Conservation (phyloP, 2,797 vertebrate species). For the Nyctalus aviator region DNA sequence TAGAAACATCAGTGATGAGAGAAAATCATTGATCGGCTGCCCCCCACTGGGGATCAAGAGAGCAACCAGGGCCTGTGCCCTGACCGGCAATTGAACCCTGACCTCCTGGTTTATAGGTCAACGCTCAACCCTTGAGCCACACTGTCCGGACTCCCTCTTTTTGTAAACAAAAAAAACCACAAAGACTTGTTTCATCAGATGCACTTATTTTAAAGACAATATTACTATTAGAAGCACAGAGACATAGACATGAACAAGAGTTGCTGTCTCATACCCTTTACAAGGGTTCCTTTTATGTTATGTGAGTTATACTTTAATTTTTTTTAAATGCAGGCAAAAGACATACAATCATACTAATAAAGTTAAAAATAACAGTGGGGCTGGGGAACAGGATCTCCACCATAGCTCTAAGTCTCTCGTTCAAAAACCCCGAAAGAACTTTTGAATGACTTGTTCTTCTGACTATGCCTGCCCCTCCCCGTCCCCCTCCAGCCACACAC, state of each 20-base stretch:
- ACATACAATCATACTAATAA: not conserved
- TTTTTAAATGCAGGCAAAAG: not conserved
- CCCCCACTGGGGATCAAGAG: no score
- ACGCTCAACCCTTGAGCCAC: no score
- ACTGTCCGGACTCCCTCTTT: not conserved
- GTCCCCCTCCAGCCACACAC: not conserved
- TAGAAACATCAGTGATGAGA: no score
- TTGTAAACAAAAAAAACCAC: not conserved
- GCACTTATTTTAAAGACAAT: slow-evolving; percentile 32
- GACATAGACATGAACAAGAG: not conserved
- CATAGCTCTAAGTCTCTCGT: not conserved
- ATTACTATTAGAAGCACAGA: not conserved
- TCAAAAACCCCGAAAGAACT: slow-evolving; percentile 2
- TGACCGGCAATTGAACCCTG: no score
- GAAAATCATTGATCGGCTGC: no score
- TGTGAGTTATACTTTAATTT: not conserved
- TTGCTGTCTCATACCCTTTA: not conserved
- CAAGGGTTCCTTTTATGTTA: slow-evolving; percentile 17
- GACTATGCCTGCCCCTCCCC: not conserved
- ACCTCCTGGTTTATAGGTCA: no score
- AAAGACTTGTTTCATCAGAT: not conserved
- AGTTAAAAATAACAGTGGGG: not conserved
- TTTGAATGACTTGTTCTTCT: not conserved
- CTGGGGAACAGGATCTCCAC: not conserved
- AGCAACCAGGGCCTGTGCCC: no score